These are phyloP conservation scores for Crypturellus undulatus DNA, from an alignment of 2,113 vertebrate species.

Conservation along the genomic window DNA sequence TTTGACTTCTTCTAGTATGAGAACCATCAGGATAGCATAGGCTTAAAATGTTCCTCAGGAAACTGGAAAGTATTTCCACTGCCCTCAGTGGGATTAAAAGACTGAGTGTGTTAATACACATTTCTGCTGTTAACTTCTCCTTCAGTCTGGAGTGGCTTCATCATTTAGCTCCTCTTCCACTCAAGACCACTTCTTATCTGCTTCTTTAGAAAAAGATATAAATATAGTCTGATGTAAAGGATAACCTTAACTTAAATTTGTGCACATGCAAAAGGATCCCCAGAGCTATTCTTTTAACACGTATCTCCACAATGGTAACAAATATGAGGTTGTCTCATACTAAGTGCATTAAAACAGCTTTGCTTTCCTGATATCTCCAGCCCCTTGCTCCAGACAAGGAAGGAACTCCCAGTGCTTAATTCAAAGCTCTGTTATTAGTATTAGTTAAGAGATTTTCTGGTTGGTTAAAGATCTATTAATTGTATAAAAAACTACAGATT, in stretches of 20 bases:
- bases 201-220: neutral
- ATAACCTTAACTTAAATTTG: neutral
- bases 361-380: neutral
- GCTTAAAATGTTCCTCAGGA: too few relatives aligned
- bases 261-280: neutral
- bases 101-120: accelerated
- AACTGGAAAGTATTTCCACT: neutral
- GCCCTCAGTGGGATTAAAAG: neutral
- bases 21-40: neutral
- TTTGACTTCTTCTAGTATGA: neutral
- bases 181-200: neutral
- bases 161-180: neutral
- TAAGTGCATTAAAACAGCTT: neutral
- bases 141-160: neutral
- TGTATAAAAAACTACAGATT: neutral
- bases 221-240: neutral
- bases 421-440: neutral
- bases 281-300: neutral
- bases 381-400: neutral
- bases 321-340: neutral
- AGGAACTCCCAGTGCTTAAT: neutral
- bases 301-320: neutral
- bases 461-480: neutral
- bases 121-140: accelerated
- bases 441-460: neutral